Percentiles rank a stretch among this genome's conserved stretches.
phyloP scores from a whole-genome alignment of 1,140 invertebrate species.

The Bombus huntii region DNA sequence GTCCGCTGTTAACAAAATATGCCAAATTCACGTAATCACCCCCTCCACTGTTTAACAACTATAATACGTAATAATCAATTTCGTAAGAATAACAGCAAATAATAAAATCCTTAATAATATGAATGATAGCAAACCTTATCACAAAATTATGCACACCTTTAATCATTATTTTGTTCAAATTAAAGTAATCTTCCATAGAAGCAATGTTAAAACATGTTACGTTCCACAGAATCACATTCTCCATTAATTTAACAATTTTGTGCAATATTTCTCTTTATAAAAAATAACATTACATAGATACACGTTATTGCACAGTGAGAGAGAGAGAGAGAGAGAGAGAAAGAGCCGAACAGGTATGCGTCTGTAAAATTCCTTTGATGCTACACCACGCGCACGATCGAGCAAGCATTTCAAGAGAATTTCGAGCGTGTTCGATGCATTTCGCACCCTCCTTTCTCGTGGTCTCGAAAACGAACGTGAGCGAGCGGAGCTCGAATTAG shows the following conservation, averaged over 20 bases:
- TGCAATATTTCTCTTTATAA: background rate
- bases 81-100: no score
- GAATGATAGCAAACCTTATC: no score
- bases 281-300: background rate
- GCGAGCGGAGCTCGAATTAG: slow-evolving; percentile 64
- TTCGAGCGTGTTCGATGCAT: background rate
- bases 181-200: background rate
- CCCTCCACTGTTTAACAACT: no score
- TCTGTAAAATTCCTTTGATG: slow-evolving; percentile 26
- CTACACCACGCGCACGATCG: slow-evolving; percentile 5
- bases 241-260: background rate
- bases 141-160: background rate
- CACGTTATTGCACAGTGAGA: no score
- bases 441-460: slow-evolving; percentile 24
- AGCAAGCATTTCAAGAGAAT: slow-evolving; percentile 34
- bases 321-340: no score
- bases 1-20: no score
- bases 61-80: no score
- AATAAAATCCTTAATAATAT: no score
- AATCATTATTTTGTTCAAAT: background rate
- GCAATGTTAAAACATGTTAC: no score
- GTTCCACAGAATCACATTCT: background rate
- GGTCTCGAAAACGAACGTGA: slow-evolving; percentile 31
- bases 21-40: no score
- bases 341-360: background rate